Conservation (phyloP, 2,113 vertebrate species). For the Saimiri boliviensis region DNA sequence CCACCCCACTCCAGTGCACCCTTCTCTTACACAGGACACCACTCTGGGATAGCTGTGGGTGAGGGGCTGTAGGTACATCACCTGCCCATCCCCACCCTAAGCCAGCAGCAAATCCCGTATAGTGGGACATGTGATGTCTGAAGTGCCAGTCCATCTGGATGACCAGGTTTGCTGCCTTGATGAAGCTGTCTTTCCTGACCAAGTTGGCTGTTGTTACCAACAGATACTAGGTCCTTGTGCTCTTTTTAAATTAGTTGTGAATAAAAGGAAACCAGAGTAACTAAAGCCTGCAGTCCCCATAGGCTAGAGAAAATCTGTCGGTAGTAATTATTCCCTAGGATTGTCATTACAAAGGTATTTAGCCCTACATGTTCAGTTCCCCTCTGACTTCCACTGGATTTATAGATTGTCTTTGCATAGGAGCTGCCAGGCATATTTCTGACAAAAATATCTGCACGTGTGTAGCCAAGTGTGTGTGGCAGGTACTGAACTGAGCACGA, state of each 20-base stretch:
- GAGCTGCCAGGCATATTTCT: constrained; percentile 15
- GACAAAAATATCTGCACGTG: neutral
- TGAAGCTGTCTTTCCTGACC: constrained; percentile 55
- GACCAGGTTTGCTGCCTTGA: constrained; percentile 49
- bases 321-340: constrained; percentile 22
- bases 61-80: neutral
- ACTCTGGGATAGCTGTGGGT: neutral
- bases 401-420: constrained; percentile 11
- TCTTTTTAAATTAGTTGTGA: constrained; percentile 53
- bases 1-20: neutral
- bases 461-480: neutral
- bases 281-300: constrained; percentile 13
- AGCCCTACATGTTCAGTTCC: neutral
- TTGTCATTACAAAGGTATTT: constrained; percentile 58
- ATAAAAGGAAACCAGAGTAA: constrained; percentile 42
- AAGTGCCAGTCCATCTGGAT: constrained; percentile 54
- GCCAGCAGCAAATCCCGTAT: neutral
- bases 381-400: constrained; percentile 33
- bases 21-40: neutral
- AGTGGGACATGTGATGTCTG: neutral
- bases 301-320: constrained; percentile 58
- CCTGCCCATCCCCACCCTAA: neutral
- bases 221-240: neutral
- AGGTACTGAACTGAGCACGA: neutral
- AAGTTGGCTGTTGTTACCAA: constrained; percentile 28